phyloP scores from a whole-genome alignment of 2,113 vertebrate genomes.

The Cyphomyrus discorhynchus region DNA sequence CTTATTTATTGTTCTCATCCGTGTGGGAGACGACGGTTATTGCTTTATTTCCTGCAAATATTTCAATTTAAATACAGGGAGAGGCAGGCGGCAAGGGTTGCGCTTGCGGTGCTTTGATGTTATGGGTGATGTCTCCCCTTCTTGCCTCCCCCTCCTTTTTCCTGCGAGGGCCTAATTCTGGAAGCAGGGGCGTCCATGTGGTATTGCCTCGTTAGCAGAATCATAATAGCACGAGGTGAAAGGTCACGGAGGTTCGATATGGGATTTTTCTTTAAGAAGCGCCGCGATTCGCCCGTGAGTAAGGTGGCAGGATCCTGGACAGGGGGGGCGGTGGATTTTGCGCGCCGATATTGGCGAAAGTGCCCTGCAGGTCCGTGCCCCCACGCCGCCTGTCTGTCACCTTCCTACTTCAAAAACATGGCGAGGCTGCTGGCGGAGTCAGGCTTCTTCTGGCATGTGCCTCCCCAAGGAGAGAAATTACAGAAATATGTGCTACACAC shows the following conservation, averaged over 20 bases:
- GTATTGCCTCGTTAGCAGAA: constrained; percentile 52
- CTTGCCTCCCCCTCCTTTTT: background rate
- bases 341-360: constrained; percentile 48
- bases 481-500: background rate
- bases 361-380: constrained; percentile 28
- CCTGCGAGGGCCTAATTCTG: constrained; percentile 41
- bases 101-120: constrained; percentile 31
- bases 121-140: constrained; percentile 34
- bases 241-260: constrained; percentile 48
- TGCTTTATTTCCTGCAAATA: constrained; percentile 39
- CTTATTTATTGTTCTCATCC: constrained; percentile 44
- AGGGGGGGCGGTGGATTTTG: constrained; percentile 36
- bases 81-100: constrained; percentile 16
- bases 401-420: background rate
- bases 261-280: constrained; percentile 32
- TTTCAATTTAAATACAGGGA: constrained; percentile 37
- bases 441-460: background rate
- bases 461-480: background rate
- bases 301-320: constrained; percentile 44
- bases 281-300: constrained; percentile 48
- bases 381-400: constrained; percentile 18
- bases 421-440: background rate
- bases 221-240: constrained; percentile 41
- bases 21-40: constrained; percentile 34
- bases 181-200: constrained; percentile 33